Evolutionary conservation across 2,797 vertebrate species (phyloP), one percentile per base, ranked within the genome.

Genomic region (Synaphobranchus kaupii): DNA sequence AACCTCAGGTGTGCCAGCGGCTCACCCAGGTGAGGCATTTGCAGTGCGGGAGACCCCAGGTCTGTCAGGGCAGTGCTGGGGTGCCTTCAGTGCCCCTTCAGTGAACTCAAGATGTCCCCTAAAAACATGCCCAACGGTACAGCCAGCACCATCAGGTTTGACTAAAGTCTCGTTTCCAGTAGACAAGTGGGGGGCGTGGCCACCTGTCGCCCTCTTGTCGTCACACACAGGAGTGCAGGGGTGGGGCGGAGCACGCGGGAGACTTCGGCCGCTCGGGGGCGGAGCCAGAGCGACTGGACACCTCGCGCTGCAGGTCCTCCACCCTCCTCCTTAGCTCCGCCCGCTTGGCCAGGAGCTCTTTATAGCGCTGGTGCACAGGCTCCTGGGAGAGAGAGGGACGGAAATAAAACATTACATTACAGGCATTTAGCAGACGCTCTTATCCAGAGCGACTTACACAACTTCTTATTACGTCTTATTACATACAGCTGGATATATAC

Each of bases 251-350:
- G 91, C 97, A 97, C 0, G 97, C 96, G 0, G 98, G 97, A 2
- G 98, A 98, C 71, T 97, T 94, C 0, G 97, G 95, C 71, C 96
- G 93, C 91, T 99, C 98, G 0, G 97, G 97, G 83, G 98, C 96
- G 0, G 97, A 94, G 2, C 95, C 96, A 0, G 97, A 97, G 0
- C 97, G 97, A 90, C 96, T 98, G 89, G 96, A 96, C 92, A 97
- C 97, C 89, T 99, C 98, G 52, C 97, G 94, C 92, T 98, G 98
- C 20, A 99, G 94, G 44, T 99, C 99, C 86, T 99, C 98, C 87
- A 99, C 97, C 88, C 98, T 96, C 93, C 97, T 98, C 95, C 99
- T 98, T 88, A 99, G 97, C 92, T 99, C 98, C 0, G 97, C 96
- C 0, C 98, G 95, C 92, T 99, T 99, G 25, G 96, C 98, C 52